Percentiles rank a stretch among this genome's conserved stretches.
These are phyloP conservation scores for Morpho achilles DNA, from an alignment of 2,888 invertebrate species.

Conservation along the genomic window DNA sequence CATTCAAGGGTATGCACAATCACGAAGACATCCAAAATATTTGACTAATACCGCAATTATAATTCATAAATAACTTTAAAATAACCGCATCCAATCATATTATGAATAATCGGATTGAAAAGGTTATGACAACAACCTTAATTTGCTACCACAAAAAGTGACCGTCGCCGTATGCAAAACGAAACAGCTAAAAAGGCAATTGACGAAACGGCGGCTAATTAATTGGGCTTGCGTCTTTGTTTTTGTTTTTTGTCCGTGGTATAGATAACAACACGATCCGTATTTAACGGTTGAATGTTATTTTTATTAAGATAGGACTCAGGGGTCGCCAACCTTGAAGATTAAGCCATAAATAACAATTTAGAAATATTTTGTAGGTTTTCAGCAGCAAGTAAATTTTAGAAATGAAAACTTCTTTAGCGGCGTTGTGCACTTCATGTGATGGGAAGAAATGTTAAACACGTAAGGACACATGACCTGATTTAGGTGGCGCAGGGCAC, in stretches of 20 bases:
- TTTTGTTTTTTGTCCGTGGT: background rate
- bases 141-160: constrained; percentile 73
- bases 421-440: too few relatives aligned
- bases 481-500: too few relatives aligned
- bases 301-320: background rate
- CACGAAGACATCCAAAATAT: constrained; percentile 46
- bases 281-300: background rate
- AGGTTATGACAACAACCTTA: constrained; percentile 74
- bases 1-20: constrained; percentile 60
- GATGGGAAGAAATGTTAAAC: too few relatives aligned
- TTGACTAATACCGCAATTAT: constrained; percentile 46
- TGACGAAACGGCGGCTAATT: constrained; percentile 11
- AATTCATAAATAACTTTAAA: constrained; percentile 3
- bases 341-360: too few relatives aligned
- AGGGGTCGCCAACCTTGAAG: too few relatives aligned
- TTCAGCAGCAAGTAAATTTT: too few relatives aligned
- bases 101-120: constrained; percentile 69
- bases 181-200: constrained; percentile 8
- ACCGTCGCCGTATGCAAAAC: constrained; percentile 34
- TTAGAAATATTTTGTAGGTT: too few relatives aligned
- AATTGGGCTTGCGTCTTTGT: constrained; percentile 1
- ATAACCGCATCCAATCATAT: constrained; percentile 34
- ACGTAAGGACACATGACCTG: too few relatives aligned
- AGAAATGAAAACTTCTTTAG: too few relatives aligned
- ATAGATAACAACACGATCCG: too few relatives aligned